Base-by-base conservation (phyloP, 2,797 vertebrate species). In the Rhabdomys pumilio region DNA sequence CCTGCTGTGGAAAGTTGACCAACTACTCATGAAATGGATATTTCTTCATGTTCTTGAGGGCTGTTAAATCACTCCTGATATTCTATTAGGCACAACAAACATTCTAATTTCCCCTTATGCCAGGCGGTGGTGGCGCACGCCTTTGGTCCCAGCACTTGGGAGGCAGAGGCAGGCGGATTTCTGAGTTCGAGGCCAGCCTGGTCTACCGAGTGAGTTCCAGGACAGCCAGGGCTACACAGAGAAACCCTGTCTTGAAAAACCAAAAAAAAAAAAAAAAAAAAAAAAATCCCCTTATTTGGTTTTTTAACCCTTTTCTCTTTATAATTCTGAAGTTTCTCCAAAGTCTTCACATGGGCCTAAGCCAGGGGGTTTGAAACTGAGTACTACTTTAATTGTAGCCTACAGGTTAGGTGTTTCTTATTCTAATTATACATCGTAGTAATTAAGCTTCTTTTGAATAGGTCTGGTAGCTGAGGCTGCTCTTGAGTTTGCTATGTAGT, bases 251-350 rank as follows among this genome's bases (percentile, higher is more conserved):
- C n/a, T n/a, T n/a, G n/a, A n/a, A n/a, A n/a, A n/a, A n/a, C n/a
- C n/a, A n/a, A n/a, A n/a, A n/a, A n/a, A n/a, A n/a, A n/a, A n/a
- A n/a, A n/a, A n/a, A n/a, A n/a, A n/a, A n/a, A n/a, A n/a, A n/a
- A n/a, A n/a, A n/a, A n/a, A n/a, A n/a, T n/a, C n/a, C n/a, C n/a
- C n/a, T n/a, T n/a, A n/a, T n/a, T 93, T 93, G 72, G 26, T 55
- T 94, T 55, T 77, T 92, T 93, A 89, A 91, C 63, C 65, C 72
- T 88, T 96, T 97, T 91, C 89, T 90, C 38, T 93, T 92, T 94
- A 91, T 95, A 89, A 72, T 97, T 95, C 59, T 95, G 87, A 94
- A 97, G 79, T 95, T 41, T 97, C 61, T 95, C 31, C 22, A 88
- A 90, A 83, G 81, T 77, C 76, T 53, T 96, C 57, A 89, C n/a